Conservation (phyloP, 2,113 vertebrate species). For the Odocoileus virginianus region DNA sequence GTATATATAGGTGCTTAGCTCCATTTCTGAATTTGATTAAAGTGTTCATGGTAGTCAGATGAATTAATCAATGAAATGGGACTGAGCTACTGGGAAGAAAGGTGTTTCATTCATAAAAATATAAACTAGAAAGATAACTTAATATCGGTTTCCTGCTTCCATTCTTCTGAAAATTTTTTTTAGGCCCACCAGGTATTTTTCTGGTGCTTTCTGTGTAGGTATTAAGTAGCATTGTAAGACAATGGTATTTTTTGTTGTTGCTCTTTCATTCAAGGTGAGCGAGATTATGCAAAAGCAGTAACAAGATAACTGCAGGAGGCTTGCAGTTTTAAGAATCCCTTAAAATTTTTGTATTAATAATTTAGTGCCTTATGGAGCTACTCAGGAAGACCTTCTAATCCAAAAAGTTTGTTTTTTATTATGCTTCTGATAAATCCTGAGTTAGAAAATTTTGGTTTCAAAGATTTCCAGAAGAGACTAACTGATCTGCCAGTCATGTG, state of each 20-base stretch:
- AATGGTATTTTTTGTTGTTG: neutral
- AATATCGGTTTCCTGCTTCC: neutral
- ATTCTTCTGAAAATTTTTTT: neutral
- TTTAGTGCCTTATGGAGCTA: neutral
- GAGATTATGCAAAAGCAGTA: neutral
- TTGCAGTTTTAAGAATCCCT: neutral
- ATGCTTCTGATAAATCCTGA: neutral
- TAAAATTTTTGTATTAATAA: neutral
- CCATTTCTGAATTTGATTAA: neutral
- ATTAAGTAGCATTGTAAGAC: neutral
- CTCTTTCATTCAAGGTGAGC: neutral
- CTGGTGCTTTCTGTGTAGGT: neutral
- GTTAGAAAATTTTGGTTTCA: neutral
- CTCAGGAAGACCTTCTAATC: neutral
- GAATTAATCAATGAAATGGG: neutral
- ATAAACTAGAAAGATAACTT: neutral
- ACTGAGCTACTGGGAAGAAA: neutral
- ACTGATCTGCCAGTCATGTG: neutral
- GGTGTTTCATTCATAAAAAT: neutral
- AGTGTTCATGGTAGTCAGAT: neutral
- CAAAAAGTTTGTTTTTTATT: neutral
- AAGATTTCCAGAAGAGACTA: neutral
- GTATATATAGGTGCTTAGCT: neutral
- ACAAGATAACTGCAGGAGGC: neutral
- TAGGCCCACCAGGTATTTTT: neutral